Base-by-base conservation (phyloP, 2,888 invertebrate species). In the Euspilapteryx auroguttella region DNA sequence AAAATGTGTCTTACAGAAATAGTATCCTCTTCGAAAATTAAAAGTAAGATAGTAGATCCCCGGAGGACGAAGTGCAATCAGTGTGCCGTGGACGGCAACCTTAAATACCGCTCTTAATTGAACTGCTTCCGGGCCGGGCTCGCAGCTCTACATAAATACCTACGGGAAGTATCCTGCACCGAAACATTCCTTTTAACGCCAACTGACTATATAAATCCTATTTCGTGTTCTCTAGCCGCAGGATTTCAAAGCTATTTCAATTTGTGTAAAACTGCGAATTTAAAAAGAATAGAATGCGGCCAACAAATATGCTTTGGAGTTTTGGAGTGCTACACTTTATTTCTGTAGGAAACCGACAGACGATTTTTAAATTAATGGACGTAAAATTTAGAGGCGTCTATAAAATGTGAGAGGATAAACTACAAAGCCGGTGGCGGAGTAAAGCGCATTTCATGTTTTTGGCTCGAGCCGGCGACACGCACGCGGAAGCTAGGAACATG, bases 41-140 rank as follows among this genome's bases (percentile, higher is more conserved):
- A 71, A 69, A 61, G 65, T 53, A 55, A 53, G 57, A 56, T 49
- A 50, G 14, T 52, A 47, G 47, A 56, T 54, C 62, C 61, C 54
- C 55, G 41, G 34, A 56, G 45, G 54, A 49, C 42, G 49, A 41
- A 52, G 45, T 48, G 63, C 68, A 73, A 75, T 73, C 73, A 68
- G 63, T 54, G 63, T 52, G 57, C 62, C 55, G 54, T 54, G 53
- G 64, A 58, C 55, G 54, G 61, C 54, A 64, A 59, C 69, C 68
- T 73, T 73, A 73, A 75, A 75, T 75, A 66, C 71, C 71, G 68
- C 55, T 55, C 64, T 68, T 75, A 75, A 75, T 75, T 73, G 73
- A 66, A 71, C 68, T 50, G 63, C 65, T 68, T 65, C 68, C 68
- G 66, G 58, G 49, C 53, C 53, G 47, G 49, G 55, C 50, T 45